Evolutionary conservation across 2,888 invertebrate genomes (phyloP).

Genomic region (Mythimna albipuncta): DNA sequence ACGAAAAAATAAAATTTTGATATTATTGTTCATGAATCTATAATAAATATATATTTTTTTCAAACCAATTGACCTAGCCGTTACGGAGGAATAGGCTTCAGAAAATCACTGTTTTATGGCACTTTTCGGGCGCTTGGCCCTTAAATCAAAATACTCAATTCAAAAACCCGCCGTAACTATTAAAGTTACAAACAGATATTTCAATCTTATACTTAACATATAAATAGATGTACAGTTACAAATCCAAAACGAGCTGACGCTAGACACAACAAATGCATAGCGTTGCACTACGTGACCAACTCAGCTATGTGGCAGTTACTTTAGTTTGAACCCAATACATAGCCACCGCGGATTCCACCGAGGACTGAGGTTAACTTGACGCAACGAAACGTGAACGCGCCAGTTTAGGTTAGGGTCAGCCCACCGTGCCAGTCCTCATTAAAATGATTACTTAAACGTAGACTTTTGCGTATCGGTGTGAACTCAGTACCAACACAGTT

Average conservation of each 20-base stretch:
- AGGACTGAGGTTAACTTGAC: constrained; percentile 22
- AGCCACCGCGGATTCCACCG: not conserved
- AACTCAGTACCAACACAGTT: not conserved
- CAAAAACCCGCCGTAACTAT: no score
- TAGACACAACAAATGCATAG: constrained; percentile 1
- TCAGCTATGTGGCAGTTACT: constrained; percentile 8
- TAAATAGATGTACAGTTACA: no score
- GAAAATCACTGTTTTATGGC: no score
- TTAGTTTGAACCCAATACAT: constrained; percentile 6
- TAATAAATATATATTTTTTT: no score
- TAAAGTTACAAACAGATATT: no score
- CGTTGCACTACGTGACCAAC: constrained; percentile 31
- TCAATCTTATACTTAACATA: no score
- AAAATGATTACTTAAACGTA: not conserved
- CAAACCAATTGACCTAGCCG: no score
- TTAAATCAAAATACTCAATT: no score
- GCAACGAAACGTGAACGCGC: constrained; percentile 32
- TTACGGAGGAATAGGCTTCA: no score
- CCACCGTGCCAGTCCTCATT: constrained; percentile 37
- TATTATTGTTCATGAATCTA: no score
- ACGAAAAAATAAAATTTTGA: no score
- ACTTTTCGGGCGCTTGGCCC: no score
- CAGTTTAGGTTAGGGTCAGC: constrained; percentile 20
- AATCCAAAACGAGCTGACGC: not conserved
- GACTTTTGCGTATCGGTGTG: not conserved